Evolutionary conservation across 2,113 vertebrate species (phyloP).

Genomic region (Bombycilla garrulus): DNA sequence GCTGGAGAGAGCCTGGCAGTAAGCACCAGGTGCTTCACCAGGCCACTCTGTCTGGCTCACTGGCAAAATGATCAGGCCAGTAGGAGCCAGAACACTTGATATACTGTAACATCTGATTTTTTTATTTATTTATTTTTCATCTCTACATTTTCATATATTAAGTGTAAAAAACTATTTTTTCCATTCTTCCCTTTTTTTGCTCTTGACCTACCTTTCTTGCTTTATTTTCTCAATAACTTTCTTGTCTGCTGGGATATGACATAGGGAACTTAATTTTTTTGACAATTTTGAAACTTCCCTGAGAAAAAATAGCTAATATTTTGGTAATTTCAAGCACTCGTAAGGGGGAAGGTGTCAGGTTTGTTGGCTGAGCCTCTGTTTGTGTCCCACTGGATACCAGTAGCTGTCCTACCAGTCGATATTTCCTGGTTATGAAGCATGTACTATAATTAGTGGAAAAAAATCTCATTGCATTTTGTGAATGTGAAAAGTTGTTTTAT

Average conservation of each 20-base stretch:
- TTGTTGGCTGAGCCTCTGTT: background rate
- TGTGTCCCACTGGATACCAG: background rate
- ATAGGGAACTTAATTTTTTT: background rate
- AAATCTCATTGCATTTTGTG: background rate
- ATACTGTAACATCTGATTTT: fast-evolving
- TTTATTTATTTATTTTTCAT: background rate
- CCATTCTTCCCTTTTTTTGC: fast-evolving
- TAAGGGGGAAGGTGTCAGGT: background rate
- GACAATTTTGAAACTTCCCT: background rate
- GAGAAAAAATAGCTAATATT: background rate
- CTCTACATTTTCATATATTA: background rate
- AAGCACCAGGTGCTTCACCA: background rate
- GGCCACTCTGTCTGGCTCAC: background rate
- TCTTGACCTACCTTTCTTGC: background rate
- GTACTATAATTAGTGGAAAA: background rate
- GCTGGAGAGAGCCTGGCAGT: background rate
- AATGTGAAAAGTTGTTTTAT: background rate
- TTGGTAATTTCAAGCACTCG: background rate
- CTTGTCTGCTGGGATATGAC: background rate
- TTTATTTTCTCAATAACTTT: background rate
- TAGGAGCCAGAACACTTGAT: background rate
- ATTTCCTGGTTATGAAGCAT: background rate
- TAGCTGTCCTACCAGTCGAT: background rate
- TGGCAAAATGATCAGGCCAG: background rate
- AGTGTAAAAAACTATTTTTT: background rate